A percentile compares a stretch with the other conserved stretches of the same genome.
Conservation (phyloP, 92 coral and sea anemone species). For the Zoanthus gigantus region DNA sequence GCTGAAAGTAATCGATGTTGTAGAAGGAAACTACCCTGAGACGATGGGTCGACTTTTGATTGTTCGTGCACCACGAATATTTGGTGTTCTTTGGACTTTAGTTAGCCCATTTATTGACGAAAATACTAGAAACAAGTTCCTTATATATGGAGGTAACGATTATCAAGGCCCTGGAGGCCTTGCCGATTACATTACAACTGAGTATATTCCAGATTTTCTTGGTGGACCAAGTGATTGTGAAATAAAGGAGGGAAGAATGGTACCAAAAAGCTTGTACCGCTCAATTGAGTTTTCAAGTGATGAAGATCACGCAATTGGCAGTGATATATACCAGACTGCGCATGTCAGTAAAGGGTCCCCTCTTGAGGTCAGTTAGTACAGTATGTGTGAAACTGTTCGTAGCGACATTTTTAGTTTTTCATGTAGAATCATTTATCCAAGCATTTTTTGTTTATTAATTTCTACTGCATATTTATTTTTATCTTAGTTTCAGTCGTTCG, state of each 20-base stretch:
- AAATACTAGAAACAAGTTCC: conserved; percentile 97
- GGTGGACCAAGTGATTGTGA: conserved; percentile 94
- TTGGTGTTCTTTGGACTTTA: conserved; percentile 98
- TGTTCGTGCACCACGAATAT: conserved; percentile 97
- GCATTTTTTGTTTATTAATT: too few species aligned
- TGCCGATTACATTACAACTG: conserved; percentile 90
- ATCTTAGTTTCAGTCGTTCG: too few species aligned
- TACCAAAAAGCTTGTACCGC: conserved; percentile 93
- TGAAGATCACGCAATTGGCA: conserved; percentile 85
- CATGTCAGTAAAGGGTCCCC: conserved; percentile 98
- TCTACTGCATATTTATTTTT: too few species aligned
- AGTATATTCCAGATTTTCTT: conserved; percentile 91
- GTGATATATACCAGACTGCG: conserved; percentile 95
- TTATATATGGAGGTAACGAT: conserved; percentile 98
- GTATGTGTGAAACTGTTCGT: too few species aligned
- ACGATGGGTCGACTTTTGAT: conserved; percentile 97
- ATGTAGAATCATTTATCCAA: too few species aligned
- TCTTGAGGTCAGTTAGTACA: conserved; percentile 83
- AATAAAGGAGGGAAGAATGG: conserved; percentile 92
- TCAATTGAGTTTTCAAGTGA: conserved; percentile 92
- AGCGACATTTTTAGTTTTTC: too few species aligned
- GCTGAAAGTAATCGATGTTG: conserved; percentile 92
- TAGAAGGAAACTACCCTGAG: conserved; percentile 98
- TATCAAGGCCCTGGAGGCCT: conserved; percentile 99
- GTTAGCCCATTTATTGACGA: conserved; percentile 99